Conservation (phyloP, 2,888 invertebrate species). For the Plebejus anna region DNA sequence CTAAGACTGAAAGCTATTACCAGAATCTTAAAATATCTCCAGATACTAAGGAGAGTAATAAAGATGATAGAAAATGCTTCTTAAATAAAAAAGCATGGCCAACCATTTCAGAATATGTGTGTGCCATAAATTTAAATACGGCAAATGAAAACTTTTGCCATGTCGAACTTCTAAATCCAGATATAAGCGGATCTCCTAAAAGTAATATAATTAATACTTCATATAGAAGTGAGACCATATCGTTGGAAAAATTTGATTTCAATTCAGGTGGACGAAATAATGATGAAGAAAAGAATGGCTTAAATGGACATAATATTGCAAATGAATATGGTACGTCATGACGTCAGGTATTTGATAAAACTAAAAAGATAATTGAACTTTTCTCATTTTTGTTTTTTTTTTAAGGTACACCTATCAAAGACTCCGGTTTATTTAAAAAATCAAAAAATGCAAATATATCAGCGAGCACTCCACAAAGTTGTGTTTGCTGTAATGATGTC, state of each 20-base stretch:
- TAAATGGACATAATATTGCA: neutral
- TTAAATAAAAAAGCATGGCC: neutral
- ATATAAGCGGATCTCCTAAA: neutral
- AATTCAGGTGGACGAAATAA: neutral
- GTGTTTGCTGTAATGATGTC: constrained; percentile 54
- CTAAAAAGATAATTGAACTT: neutral
- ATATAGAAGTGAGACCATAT: neutral
- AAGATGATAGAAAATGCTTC: constrained; percentile 29
- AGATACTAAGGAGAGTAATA: constrained; percentile 18
- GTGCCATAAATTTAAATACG: constrained; percentile 58
- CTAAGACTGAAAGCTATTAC: constrained; percentile 28
- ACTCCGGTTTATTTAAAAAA: neutral
- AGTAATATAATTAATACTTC: neutral
- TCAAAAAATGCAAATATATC: constrained; percentile 21
- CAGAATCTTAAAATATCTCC: neutral
- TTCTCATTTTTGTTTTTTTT: neutral
- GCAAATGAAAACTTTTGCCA: constrained; percentile 52
- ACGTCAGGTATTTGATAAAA: neutral
- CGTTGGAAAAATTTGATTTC: neutral
- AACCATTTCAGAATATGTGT: constrained; percentile 59
- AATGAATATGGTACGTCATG: neutral
- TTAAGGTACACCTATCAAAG: neutral
- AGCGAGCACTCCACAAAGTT: constrained; percentile 36
- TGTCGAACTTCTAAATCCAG: neutral
- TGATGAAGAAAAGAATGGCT: neutral